phyloP scores from a whole-genome alignment of 30 jellyfish, hydroid and myxozoan genomes.

The Hydractinia echinata region DNA sequence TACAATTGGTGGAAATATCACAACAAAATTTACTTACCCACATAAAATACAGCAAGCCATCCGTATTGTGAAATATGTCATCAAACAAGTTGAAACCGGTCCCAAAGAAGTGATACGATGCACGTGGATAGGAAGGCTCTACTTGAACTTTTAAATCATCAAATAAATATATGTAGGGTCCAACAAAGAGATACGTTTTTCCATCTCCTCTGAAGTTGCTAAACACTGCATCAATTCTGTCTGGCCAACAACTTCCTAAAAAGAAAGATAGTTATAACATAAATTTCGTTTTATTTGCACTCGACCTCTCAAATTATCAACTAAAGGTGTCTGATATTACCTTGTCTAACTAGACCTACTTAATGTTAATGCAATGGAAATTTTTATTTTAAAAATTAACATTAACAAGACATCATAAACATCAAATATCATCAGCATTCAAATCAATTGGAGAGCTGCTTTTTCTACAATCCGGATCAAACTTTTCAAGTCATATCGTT shows the following conservation, averaged over 20 bases:
- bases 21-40: background rate
- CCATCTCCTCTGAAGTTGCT: slow-evolving; percentile 14
- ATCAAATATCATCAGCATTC: too few relatives aligned
- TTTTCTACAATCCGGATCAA: too few relatives aligned
- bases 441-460: too few relatives aligned
- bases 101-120: slow-evolving; percentile 10
- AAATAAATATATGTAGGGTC: slow-evolving; percentile 16
- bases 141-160: slow-evolving; percentile 22
- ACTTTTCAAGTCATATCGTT: too few relatives aligned
- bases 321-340: too few relatives aligned
- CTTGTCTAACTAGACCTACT: too few relatives aligned
- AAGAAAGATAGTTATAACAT: background rate
- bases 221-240: slow-evolving; percentile 17
- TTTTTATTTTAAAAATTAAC: too few relatives aligned
- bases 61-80: slow-evolving; percentile 23
- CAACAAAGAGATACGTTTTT: slow-evolving; percentile 21
- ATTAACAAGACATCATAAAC: too few relatives aligned
- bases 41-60: slow-evolving; percentile 7
- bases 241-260: slow-evolving; percentile 31
- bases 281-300: too few relatives aligned
- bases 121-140: slow-evolving; percentile 14
- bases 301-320: too few relatives aligned
- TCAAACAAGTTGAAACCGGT: slow-evolving; percentile 2
- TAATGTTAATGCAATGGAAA: too few relatives aligned
- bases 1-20: too few relatives aligned